Conservation (phyloP, 2,113 vertebrate species). For the Lichenostomus cassidix region DNA sequence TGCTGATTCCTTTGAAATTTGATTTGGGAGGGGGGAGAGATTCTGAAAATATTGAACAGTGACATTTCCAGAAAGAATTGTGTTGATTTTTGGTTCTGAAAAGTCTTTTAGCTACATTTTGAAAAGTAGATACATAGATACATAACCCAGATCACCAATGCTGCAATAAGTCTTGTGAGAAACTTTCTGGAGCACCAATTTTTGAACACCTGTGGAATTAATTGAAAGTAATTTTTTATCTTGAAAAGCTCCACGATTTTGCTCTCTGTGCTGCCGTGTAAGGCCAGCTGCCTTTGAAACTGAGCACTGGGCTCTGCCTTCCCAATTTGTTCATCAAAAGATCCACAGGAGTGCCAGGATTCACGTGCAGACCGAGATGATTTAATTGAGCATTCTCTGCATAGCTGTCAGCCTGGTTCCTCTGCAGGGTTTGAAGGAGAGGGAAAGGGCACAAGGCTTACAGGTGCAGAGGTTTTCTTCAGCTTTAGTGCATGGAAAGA, state of each 20-base stretch:
- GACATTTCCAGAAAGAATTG: not conserved
- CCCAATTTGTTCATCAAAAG: not conserved
- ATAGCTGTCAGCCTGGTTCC: not conserved
- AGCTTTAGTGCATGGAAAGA: not conserved
- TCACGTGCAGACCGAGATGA: not conserved
- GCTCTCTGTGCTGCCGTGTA: not conserved
- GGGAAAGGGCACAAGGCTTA: not conserved
- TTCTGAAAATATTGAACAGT: not conserved
- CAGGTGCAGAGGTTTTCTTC: not conserved
- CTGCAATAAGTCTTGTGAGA: not conserved
- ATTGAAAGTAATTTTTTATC: not conserved
- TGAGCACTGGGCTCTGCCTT: not conserved
- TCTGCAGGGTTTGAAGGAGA: not conserved
- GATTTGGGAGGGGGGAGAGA: not conserved
- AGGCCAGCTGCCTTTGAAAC: constrained; percentile 16
- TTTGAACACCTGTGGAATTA: not conserved
- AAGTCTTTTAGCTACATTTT: not conserved
- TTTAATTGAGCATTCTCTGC: not conserved
- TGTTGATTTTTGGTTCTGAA: not conserved
- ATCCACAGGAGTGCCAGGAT: not conserved
- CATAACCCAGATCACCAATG: not conserved
- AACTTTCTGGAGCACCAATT: not conserved
- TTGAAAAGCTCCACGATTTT: not conserved
- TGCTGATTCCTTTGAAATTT: not conserved
- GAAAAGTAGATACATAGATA: not conserved